These are phyloP conservation scores for Tetragonula carbonaria DNA, from an alignment of 2,888 invertebrate genomes.

Conservation along the genomic window DNA sequence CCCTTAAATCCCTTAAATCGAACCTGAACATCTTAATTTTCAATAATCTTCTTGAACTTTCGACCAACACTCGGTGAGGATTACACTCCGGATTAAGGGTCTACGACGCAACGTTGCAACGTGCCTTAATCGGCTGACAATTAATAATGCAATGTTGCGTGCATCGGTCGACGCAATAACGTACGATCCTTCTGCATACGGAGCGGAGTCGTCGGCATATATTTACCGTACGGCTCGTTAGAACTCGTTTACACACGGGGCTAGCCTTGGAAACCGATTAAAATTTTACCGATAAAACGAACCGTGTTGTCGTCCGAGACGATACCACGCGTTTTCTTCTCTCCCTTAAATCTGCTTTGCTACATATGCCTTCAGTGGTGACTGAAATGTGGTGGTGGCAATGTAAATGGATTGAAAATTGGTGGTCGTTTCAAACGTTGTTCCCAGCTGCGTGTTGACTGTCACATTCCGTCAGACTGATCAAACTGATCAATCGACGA, in stretches of 20 bases:
- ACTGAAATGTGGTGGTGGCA: neutral
- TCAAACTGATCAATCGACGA: neutral
- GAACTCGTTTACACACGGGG: slow-evolving; percentile 62
- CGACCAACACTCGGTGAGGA: slow-evolving; percentile 25
- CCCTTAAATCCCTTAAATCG: neutral
- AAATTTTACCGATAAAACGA: slow-evolving; percentile 57
- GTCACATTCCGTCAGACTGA: neutral
- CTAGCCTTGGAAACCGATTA: slow-evolving; percentile 66
- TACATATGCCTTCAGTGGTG: neutral
- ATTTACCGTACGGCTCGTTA: slow-evolving; percentile 56
- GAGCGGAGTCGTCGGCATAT: slow-evolving; percentile 55
- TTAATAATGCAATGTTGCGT: slow-evolving; percentile 72
- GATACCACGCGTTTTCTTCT: slow-evolving; percentile 40
- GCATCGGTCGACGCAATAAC: slow-evolving; percentile 45
- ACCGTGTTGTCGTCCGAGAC: slow-evolving; percentile 28
- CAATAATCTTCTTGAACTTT: slow-evolving; percentile 46
- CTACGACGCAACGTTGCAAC: slow-evolving; percentile 58
- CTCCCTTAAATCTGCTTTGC: slow-evolving; percentile 38
- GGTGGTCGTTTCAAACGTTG: too few relatives aligned
- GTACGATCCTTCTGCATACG: slow-evolving; percentile 54
- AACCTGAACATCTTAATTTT: slow-evolving; percentile 46
- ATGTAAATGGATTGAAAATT: neutral
- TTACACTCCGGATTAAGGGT: slow-evolving; percentile 23
- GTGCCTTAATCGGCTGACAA: slow-evolving; percentile 72
- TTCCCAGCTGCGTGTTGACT: too few relatives aligned